Percentiles rank a stretch among this genome's conserved stretches.
Conservation (phyloP, 2,888 invertebrate species). For the Cinara cedri region DNA sequence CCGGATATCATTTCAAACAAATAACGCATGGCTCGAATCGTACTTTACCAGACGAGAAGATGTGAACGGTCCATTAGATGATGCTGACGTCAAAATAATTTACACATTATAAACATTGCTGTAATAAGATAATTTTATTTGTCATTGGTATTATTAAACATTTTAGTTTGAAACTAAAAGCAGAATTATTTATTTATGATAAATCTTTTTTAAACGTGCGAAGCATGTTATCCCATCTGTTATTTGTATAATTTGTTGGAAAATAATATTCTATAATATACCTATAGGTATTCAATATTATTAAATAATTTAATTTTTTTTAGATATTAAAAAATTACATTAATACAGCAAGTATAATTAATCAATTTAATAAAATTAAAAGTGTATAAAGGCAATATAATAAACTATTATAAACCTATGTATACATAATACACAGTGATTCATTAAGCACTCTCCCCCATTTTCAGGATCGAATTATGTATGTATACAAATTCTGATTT, state of each 20-base stretch:
- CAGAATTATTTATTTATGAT: slow-evolving; percentile 39
- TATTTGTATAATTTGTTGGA: background rate
- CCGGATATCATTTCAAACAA: slow-evolving; percentile 45
- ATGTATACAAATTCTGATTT: no score
- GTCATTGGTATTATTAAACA: slow-evolving; percentile 43
- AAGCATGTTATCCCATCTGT: slow-evolving; percentile 21
- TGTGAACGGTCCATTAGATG: slow-evolving; percentile 30
- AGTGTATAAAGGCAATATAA: background rate
- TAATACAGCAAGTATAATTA: background rate
- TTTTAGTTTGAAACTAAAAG: slow-evolving; percentile 46
- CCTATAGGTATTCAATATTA: background rate
- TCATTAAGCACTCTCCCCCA: no score
- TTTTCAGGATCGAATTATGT: no score
- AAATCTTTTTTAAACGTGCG: slow-evolving; percentile 30
- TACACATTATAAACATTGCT: slow-evolving; percentile 51
- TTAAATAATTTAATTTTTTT: background rate
- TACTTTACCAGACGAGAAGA: slow-evolving; percentile 41
- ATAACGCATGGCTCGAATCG: slow-evolving; percentile 28
- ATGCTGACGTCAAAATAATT: slow-evolving; percentile 36
- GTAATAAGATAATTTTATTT: slow-evolving; percentile 54
- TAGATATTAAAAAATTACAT: slow-evolving; percentile 11
- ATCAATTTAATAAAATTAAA: background rate
- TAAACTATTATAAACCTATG: no score
- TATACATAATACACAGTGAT: no score
- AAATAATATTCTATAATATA: background rate